Base-by-base conservation (phyloP, 2,888 invertebrate species). In the Agonopterix heracliana region DNA sequence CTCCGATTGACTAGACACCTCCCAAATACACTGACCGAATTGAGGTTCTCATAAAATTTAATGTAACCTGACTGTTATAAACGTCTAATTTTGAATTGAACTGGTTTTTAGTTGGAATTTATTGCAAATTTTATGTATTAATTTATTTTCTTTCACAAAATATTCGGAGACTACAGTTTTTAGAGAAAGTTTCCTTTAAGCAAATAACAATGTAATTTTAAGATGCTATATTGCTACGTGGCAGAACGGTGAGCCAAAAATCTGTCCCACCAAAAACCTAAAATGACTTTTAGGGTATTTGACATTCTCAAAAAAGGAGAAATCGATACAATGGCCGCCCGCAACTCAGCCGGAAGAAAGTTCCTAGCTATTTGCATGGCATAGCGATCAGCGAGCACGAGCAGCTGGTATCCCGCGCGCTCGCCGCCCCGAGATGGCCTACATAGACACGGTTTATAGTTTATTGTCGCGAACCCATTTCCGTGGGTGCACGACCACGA, bases 401-500 rank as follows among this genome's bases (percentile, higher is more conserved):
- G 58, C 60, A 59, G 60, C 68, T 69, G 26, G 26, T 26, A 71
- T 72, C 74, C 75, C 69, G 67, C 70, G 69, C 68, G 26, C 26
- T 26, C 26, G 26, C 63, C 60, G 62, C 66, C 59, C 56, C 57
- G 52, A 59, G 87, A 85, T 86, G 85, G 68, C 84, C 86, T 60
- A 86, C 84, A 74, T 82, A 85, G 85, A 83, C 84, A 81, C 63
- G 71, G 63, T 71, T 71, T 71, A 74, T 79, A 74, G 79, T 85
- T 83, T 84, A 85, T 76, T 81, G 81, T 82, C 71, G 69, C 72
- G 75, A 70, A 80, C 85, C 86, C 76, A 87, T 86, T 82, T 85
- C 81, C 78, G 77, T 79, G 78, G 79, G 79, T 80, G 81, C 84
- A 76, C 78, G 76, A 78, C 75, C 71, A 71, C 63, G 61, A 64